Evolutionary conservation across 1,140 invertebrate genomes (phyloP).

Genomic region (Zophobas atratus): DNA sequence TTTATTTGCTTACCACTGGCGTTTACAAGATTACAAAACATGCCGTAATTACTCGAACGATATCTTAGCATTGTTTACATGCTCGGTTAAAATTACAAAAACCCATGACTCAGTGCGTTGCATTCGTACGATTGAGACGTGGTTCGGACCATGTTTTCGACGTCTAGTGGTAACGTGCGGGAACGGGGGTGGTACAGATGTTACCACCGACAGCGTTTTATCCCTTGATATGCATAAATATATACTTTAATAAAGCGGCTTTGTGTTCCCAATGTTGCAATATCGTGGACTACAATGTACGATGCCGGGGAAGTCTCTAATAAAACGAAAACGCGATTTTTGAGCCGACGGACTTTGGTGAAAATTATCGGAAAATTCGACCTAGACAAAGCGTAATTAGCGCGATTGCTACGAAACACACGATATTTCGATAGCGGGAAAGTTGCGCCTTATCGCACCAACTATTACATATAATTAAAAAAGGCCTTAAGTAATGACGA

Average conservation of each 20-base stretch:
- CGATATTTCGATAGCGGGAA: too few relatives aligned
- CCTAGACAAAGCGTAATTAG: neutral
- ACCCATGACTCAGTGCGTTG: neutral
- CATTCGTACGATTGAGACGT: too few relatives aligned
- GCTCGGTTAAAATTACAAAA: neutral
- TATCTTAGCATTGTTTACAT: neutral
- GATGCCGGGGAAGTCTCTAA: neutral
- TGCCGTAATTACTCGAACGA: neutral
- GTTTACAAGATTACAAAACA: constrained; percentile 5
- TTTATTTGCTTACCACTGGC: neutral
- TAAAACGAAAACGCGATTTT: constrained; percentile 8
- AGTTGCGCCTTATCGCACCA: too few relatives aligned
- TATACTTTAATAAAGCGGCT: constrained; percentile 43
- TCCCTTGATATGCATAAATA: constrained; percentile 47
- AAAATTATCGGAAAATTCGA: neutral
- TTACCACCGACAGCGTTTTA: constrained; percentile 40
- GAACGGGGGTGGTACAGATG: constrained; percentile 39
- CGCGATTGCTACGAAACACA: too few relatives aligned
- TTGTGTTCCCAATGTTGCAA: constrained; percentile 27
- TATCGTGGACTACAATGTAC: constrained; percentile 4
- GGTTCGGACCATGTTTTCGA: too few relatives aligned
- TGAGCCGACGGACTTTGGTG: neutral
- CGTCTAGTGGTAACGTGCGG: constrained; percentile 28
- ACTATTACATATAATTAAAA: too few relatives aligned
- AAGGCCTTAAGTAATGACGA: too few relatives aligned